phyloP scores from a whole-genome alignment of 1,140 invertebrate genomes.

The Belonocnema kinseyi region DNA sequence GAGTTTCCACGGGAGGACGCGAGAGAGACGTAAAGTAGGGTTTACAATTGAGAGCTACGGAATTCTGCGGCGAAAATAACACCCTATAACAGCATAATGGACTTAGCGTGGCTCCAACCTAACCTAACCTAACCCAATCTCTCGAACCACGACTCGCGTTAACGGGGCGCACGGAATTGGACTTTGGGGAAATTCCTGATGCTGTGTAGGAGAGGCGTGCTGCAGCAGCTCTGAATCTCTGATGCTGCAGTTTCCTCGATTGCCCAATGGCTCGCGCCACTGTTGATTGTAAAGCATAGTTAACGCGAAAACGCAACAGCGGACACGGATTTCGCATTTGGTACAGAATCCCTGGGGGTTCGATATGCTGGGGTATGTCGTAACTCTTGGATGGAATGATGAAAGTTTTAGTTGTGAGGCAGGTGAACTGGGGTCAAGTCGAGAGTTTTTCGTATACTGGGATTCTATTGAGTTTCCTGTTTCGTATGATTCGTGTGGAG shows the following conservation, averaged over 20 bases:
- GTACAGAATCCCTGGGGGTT: background rate
- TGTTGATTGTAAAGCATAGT: slow-evolving; percentile 28
- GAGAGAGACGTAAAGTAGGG: slow-evolving; percentile 19
- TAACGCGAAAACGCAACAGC: slow-evolving; percentile 25
- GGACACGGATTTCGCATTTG: slow-evolving; percentile 27
- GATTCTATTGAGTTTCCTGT: background rate
- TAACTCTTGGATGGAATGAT: no score
- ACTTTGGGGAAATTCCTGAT: slow-evolving; percentile 22
- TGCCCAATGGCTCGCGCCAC: background rate
- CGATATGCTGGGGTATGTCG: no score
- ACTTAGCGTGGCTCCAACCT: slow-evolving; percentile 20
- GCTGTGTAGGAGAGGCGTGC: slow-evolving; percentile 15
- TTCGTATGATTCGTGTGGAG: background rate
- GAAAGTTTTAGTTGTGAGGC: no score
- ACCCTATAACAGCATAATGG: slow-evolving; percentile 28
- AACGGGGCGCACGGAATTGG: slow-evolving; percentile 7
- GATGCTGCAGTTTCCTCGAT: background rate
- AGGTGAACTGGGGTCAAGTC: no score
- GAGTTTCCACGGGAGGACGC: slow-evolving; percentile 13
- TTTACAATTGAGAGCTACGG: slow-evolving; percentile 24
- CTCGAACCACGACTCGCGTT: slow-evolving; percentile 6
- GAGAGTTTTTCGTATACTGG: no score
- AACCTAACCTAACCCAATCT: slow-evolving; percentile 6
- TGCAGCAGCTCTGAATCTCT: slow-evolving; percentile 5
- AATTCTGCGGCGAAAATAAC: slow-evolving; percentile 25